Evolutionary conservation across 2,888 invertebrate species (phyloP), one percentile per base, ranked within the genome.

Genomic region (Cetonia aurata): DNA sequence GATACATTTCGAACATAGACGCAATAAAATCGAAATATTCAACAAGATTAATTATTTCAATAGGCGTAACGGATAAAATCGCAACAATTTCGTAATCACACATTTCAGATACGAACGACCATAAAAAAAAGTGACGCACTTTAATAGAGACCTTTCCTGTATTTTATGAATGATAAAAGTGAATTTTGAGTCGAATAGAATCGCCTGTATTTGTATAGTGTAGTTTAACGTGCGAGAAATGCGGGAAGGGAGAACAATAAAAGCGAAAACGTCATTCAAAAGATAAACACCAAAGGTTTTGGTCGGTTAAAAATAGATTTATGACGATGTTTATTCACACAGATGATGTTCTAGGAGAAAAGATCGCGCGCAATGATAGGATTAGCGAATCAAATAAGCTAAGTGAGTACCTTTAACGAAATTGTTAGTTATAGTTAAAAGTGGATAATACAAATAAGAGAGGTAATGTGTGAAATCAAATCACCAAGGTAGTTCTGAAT

Each of bases 271-370:
- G 62, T 62, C 62, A 62, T 62, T 48, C 13, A 48, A 62, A 48
- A 48, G 62, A 50, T 62, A 62, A 62, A 62, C 62, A 62, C 48
- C 15, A 62, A 56, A 25, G 62, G 33, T 62, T 62, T 62, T 15
- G 25, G 25, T 25, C 25, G n/a, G 62, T 62, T 62, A 48, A 48
- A 62, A 62, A 62, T 62, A 62, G 62, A 62, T 62, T 62, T 62
- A 62, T 62, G 46, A 15, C 62, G 8, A 33, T 15, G 17, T 62
- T 33, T 33, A 33, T 33, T 25, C 25, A 4, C 25, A 25, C 25
- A 25, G 25, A 25, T 50, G 17, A 15, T 17, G 19, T 15, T 25
- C 12, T 17, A n/a, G 25, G 42, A 42, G 42, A 59, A 59, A 59
- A 37, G 3, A 55, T 2, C 31, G 13, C 12, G 13, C 13, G 13